Base-by-base conservation (phyloP, 1,140 invertebrate genomes). In the Lepeophtheirus salmonis region DNA sequence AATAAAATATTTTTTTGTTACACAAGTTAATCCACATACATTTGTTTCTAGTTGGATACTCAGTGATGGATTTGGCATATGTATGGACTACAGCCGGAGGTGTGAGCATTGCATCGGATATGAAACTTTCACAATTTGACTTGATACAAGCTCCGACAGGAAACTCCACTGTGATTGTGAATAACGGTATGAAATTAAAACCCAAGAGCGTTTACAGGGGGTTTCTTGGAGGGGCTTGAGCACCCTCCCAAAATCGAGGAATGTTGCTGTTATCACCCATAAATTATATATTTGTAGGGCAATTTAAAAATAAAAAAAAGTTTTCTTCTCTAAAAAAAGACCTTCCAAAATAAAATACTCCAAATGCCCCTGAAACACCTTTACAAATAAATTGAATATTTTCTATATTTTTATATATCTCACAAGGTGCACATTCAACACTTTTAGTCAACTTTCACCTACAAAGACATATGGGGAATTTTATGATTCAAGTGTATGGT, bases 81-180 rank as follows among this genome's bases (percentile, higher is more conserved):
- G 79, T 83, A 65, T 96, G 91, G 90, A 83, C 87, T 68, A 79
- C 79, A 63, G 78, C 80, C 0, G 75, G 80, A 25, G 83, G 83
- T 56, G 86, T 92, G 0, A 84, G 82, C 66, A 89, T 90, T 68
- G 81, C 84, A 0, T 79, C 83, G 0, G 88, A 86, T 41, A 89
- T 91, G 84, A 83, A 87, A 0, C 73, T 94, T 1, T 86, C 86
- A 1, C 88, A 92, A 71, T 94, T 91, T 67, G 86, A 91, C 72
- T 75, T 94, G 56, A 87, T 89, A 67, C 83, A 83, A 66, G 84
- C 81, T 65, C 86, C 84, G 1, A 64, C 64, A n/a, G 61, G 64
- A 21, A 62, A 53, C 6, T 53, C 63, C 25, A 63, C 64, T 58
- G 59, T 60, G 6, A 50, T 63, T 21, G 16, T 65, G 10, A 62